Percentiles rank a stretch among this genome's conserved stretches.
These are phyloP conservation scores for Heliconius eleuchia DNA, from an alignment of 1,140 invertebrate species.

Conservation along the genomic window DNA sequence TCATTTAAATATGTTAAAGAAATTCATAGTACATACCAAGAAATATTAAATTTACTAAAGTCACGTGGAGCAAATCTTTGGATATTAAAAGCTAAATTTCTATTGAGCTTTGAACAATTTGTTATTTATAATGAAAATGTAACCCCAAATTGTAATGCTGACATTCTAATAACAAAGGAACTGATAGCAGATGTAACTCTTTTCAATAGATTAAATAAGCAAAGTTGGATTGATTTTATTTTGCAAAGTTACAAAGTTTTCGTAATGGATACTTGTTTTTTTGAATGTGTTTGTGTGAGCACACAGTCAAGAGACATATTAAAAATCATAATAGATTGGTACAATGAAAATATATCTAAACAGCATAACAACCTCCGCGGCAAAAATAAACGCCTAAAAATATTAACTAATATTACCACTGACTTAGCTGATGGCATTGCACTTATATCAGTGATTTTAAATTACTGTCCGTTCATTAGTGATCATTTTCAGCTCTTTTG, in stretches of 20 bases:
- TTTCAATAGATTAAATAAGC: slow-evolving; percentile 70
- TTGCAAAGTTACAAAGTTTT: slow-evolving; percentile 76
- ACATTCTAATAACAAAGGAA: slow-evolving; percentile 56
- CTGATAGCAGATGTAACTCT: slow-evolving; percentile 52
- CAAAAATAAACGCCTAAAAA: slow-evolving; percentile 52
- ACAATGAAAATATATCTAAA: slow-evolving; percentile 62
- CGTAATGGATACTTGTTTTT: slow-evolving; percentile 72
- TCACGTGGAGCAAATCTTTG: slow-evolving; percentile 65
- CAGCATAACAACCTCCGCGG: slow-evolving; percentile 49
- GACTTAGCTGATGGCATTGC: slow-evolving; percentile 68
- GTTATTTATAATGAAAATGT: slow-evolving; percentile 58
- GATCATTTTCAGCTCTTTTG: slow-evolving; percentile 59
- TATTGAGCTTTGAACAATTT: slow-evolving; percentile 72
- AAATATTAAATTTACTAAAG: slow-evolving; percentile 64
- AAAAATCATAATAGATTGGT: slow-evolving; percentile 63
- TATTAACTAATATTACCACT: slow-evolving; percentile 61
- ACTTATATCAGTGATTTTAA: slow-evolving; percentile 58
- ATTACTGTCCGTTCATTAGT: slow-evolving; percentile 66
- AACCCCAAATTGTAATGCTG: slow-evolving; percentile 58
- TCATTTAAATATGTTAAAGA: slow-evolving; percentile 62
- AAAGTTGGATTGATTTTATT: slow-evolving; percentile 75
- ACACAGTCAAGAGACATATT: slow-evolving; percentile 59
- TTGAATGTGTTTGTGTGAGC: slow-evolving; percentile 67
- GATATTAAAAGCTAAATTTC: slow-evolving; percentile 63
- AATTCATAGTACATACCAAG: slow-evolving; percentile 67